A percentile compares a stretch with the other conserved stretches of the same genome.
phyloP scores from a whole-genome alignment of 2,797 vertebrate genomes.

The Aphelocoma californica region DNA sequence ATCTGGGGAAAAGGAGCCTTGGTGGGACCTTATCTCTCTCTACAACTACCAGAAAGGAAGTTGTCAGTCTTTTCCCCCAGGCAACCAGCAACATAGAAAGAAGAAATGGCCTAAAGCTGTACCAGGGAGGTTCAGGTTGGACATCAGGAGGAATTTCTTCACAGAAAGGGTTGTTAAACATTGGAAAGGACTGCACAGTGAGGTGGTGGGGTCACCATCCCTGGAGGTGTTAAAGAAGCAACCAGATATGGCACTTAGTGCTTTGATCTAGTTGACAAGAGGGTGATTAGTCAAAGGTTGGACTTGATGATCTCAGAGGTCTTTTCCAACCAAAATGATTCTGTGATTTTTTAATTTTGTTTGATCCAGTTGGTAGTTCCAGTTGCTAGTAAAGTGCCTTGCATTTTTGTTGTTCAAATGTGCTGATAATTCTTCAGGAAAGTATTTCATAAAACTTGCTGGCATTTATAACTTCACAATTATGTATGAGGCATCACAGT shows the following conservation, averaged over 20 bases:
- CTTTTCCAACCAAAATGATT: neutral
- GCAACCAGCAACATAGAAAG: neutral
- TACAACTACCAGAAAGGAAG: neutral
- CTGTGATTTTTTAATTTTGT: neutral
- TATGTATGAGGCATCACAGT: neutral
- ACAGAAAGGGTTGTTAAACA: neutral
- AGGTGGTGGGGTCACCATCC: neutral
- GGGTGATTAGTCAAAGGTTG: neutral
- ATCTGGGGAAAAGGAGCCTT: neutral
- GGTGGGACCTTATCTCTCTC: neutral
- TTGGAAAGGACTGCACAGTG: neutral
- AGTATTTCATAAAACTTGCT: constrained; percentile 12
- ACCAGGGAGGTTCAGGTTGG: neutral
- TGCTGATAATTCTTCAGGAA: neutral
- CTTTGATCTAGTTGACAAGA: neutral
- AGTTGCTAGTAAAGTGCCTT: neutral
- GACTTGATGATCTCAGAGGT: neutral
- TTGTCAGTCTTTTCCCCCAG: neutral
- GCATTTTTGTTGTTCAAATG: neutral
- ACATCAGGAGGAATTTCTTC: neutral
- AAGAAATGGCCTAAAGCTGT: neutral
- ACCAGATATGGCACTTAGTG: neutral
- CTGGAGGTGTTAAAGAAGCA: neutral
- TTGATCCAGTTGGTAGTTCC: neutral
- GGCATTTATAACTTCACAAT: constrained; percentile 24